A percentile compares a stretch with the other conserved stretches of the same genome.
Conservation (phyloP, 2,888 invertebrate species). For the Heliconius ethilla region DNA sequence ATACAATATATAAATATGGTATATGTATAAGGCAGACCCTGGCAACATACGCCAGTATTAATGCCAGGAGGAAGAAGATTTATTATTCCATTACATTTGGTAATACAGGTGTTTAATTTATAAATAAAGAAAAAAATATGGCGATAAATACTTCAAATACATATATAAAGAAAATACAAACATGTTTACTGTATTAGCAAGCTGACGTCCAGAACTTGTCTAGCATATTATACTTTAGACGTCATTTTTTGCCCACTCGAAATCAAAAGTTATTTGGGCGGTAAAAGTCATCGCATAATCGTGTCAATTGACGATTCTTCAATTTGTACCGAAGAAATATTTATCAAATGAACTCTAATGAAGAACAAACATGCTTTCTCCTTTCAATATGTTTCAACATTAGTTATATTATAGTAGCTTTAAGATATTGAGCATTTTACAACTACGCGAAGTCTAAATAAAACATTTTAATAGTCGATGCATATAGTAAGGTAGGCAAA, state of each 20-base stretch:
- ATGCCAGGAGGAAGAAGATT: too few species aligned
- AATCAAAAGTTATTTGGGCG: slow-evolving; percentile 29
- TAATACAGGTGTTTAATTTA: not conserved
- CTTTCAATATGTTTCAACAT: slow-evolving; percentile 57
- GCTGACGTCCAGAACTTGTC: not conserved
- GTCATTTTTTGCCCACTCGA: slow-evolving; percentile 11
- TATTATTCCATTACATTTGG: not conserved
- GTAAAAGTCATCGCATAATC: slow-evolving; percentile 29
- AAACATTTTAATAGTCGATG: too few species aligned
- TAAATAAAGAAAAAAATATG: too few species aligned
- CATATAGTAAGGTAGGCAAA: too few species aligned
- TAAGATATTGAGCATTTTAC: too few species aligned
- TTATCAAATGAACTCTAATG: slow-evolving; percentile 55
- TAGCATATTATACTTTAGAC: not conserved
- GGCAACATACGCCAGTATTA: too few species aligned
- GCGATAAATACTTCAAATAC: not conserved
- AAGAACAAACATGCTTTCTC: slow-evolving; percentile 61
- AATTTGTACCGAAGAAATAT: slow-evolving; percentile 43
- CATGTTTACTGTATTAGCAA: not conserved
- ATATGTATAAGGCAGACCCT: too few species aligned
- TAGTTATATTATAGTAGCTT: slow-evolving; percentile 29
- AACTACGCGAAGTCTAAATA: too few species aligned
- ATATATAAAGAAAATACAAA: not conserved
- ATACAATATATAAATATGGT: too few species aligned
- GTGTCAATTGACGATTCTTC: slow-evolving; percentile 39